These are phyloP conservation scores for Miltochrista miniata DNA, from an alignment of 2,888 invertebrate species.

Conservation along the genomic window DNA sequence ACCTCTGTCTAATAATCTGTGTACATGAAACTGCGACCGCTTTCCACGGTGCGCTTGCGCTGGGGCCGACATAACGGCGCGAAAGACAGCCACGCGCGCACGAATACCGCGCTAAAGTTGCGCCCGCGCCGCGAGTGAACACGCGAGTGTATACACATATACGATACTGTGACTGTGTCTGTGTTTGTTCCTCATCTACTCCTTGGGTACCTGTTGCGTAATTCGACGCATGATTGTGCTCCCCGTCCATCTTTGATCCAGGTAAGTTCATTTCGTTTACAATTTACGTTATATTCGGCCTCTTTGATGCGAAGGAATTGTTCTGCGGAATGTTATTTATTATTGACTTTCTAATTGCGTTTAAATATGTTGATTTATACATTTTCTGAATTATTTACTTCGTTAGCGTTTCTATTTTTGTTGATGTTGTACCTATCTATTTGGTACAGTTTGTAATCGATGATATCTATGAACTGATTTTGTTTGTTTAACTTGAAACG, in stretches of 20 bases:
- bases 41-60: slow-evolving; percentile 55
- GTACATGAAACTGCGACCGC: slow-evolving; percentile 53
- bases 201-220: slow-evolving; percentile 1
- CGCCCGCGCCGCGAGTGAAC: slow-evolving; percentile 41
- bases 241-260: neutral
- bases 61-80: slow-evolving; percentile 70
- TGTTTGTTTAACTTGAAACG: neutral
- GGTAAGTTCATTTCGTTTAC: slow-evolving; percentile 39
- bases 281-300: slow-evolving; percentile 37
- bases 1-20: slow-evolving; percentile 42
- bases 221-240: neutral
- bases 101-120: slow-evolving; percentile 7
- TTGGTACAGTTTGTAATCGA: neutral
- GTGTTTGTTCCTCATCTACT: slow-evolving; percentile 34
- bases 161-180: slow-evolving; percentile 43
- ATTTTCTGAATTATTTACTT: slow-evolving; percentile 38
- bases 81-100: slow-evolving; percentile 51
- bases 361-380: slow-evolving; percentile 45
- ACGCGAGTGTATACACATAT: slow-evolving; percentile 42
- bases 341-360: slow-evolving; percentile 44
- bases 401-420: slow-evolving; percentile 26
- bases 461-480: neutral
- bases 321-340: slow-evolving; percentile 35
- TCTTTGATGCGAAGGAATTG: slow-evolving; percentile 38
- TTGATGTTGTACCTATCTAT: slow-evolving; percentile 3